Base-by-base conservation (phyloP, 2,888 invertebrate genomes). In the Dione vanillae region DNA sequence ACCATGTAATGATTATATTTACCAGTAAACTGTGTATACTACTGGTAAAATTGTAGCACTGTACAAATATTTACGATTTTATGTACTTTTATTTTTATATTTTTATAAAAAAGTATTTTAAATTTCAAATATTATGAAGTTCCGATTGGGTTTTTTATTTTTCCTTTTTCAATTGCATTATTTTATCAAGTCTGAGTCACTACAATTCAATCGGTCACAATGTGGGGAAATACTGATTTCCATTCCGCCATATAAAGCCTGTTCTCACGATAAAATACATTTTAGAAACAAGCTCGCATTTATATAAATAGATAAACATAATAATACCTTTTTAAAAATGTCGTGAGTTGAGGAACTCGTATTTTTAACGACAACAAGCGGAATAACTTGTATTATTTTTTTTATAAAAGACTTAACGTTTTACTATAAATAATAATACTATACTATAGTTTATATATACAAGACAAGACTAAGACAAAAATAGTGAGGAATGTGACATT, bases 171-270 rank as follows among this genome's bases (percentile, higher is more conserved):
- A 54, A 35, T 6, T 37, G n/a, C 35, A 37, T 54, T 54, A 37
- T 56, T 40, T 40, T 16, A 37, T 20, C 11, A 16, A 2, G 19
- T 61, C 59, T 67, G 58, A 67, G 41, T 59, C 59, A 59, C 37
- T 47, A 67, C n/a, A 37, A 67, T 20, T 49, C 49, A 49, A 16
- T 40, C 43, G 52, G 27, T 7, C 45, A 59, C 19, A 52, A 68
- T 43, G 45, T 62, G 52, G 52, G 51, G 35, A 68, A 62, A 61
- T 45, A 54, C 47, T 59, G 43, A 58, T 16, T 67, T 67, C 59
- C 41, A 47, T n/a, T 59, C n/a, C 12, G 3, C 47, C 51, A 62
- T 45, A 61, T 62, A 49, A 61, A 40, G 61, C 16, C 12, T 16
- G 45, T 62, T 62, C 52, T 62, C 52, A 62, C 43, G 19, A 37